phyloP scores from a whole-genome alignment of 2,888 invertebrate species.

The Drosophila mayaguana region DNA sequence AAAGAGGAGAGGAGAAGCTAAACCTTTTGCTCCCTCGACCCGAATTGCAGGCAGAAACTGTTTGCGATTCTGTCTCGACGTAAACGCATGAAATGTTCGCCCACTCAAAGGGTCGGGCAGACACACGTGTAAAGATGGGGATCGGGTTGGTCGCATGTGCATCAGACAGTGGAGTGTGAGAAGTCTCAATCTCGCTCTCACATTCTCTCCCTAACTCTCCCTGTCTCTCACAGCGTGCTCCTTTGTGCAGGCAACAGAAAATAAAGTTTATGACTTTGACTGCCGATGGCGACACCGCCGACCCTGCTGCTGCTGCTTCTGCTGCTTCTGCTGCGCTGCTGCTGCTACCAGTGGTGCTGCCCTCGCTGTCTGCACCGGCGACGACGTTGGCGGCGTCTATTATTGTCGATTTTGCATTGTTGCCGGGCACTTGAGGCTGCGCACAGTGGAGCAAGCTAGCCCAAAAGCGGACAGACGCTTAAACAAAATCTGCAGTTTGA shows the following conservation, averaged over 20 bases:
- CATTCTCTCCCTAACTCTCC: constrained; percentile 4
- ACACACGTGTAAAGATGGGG: constrained; percentile 47
- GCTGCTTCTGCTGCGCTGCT: not conserved
- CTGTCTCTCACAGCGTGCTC: constrained; percentile 54
- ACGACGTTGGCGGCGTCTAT: constrained; percentile 60
- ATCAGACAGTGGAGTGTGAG: constrained; percentile 56
- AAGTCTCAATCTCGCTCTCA: constrained; percentile 35
- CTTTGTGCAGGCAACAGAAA: constrained; percentile 81
- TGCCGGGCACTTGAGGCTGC: constrained; percentile 55
- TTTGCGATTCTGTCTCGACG: constrained; percentile 72
- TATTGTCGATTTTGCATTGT: constrained; percentile 75
- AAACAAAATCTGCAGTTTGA: not conserved
- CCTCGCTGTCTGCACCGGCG: constrained; percentile 71
- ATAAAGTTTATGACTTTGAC: constrained; percentile 80
- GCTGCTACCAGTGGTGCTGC: constrained; percentile 3
- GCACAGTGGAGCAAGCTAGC: constrained; percentile 39
- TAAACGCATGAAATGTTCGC: constrained; percentile 78
- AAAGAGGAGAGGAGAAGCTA: not conserved
- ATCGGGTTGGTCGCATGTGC: constrained; percentile 63
- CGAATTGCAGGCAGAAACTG: constrained; percentile 64
- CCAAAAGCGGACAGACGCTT: not conserved
- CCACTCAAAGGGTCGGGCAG: constrained; percentile 68
- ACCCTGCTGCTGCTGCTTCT: not conserved
- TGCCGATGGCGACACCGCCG: constrained; percentile 63
- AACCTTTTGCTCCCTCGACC: constrained; percentile 4